These are phyloP conservation scores for Promerops cafer DNA, from an alignment of 2,113 vertebrate species.

Conservation along the genomic window DNA sequence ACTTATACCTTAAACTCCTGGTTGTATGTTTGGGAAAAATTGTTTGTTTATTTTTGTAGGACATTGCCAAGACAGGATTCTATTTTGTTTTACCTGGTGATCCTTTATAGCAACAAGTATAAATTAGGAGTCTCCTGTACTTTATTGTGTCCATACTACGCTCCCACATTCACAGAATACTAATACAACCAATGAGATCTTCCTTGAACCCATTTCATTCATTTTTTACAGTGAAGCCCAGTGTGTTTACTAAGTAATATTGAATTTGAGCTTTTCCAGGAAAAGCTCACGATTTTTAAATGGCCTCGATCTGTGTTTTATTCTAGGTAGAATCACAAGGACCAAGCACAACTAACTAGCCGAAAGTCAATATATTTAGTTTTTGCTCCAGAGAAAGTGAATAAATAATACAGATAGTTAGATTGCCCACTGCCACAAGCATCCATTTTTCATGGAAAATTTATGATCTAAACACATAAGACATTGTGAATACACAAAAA, in stretches of 20 bases:
- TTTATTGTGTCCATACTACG: background rate
- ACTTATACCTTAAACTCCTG: background rate
- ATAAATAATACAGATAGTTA: slow-evolving; percentile 18
- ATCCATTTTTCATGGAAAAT: slow-evolving; percentile 30
- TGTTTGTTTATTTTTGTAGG: background rate
- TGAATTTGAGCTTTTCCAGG: background rate
- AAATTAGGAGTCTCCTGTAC: background rate
- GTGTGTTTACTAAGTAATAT: background rate
- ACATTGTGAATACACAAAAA: background rate
- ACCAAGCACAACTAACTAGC: background rate
- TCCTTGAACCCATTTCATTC: background rate
- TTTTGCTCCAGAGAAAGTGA: background rate
- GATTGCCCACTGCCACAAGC: background rate
- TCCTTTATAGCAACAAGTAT: background rate
- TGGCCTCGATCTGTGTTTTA: background rate
- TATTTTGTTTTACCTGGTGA: background rate
- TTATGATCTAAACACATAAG: slow-evolving; percentile 4
- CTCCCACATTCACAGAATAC: background rate
- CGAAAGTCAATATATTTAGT: slow-evolving; percentile 14
- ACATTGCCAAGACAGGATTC: background rate
- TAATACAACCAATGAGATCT: background rate
- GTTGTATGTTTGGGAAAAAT: background rate
- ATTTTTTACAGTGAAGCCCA: background rate
- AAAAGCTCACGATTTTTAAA: background rate
- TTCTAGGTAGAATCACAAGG: background rate